Conservation (phyloP, 1,140 invertebrate genomes). For the Leucophenga varia region DNA sequence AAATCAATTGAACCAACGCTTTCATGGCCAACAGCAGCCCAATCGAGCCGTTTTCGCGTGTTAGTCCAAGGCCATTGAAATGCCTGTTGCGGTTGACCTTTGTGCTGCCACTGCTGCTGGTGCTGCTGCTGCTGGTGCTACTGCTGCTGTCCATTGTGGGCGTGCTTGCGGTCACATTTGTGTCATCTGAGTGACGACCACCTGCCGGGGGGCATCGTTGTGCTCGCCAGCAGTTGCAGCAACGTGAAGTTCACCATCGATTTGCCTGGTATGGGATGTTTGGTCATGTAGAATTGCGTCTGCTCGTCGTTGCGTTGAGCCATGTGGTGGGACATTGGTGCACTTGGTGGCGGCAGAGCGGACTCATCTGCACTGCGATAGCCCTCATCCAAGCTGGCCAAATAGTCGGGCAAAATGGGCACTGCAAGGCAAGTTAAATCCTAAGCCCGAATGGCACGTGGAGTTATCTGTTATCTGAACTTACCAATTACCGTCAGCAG, state of each 20-base stretch:
- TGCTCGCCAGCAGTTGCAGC: conserved; percentile 23
- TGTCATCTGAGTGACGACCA: conserved; percentile 29
- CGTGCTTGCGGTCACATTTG: conserved; percentile 26
- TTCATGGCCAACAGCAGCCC: conserved; percentile 84
- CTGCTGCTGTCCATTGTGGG: not conserved
- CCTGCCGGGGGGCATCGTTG: conserved; percentile 2
- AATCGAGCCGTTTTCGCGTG: conserved; percentile 71
- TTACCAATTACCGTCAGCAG: conserved; percentile 78
- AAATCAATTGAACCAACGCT: conserved; percentile 80
- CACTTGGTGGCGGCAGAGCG: conserved; percentile 10
- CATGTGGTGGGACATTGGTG: not conserved
- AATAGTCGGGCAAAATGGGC: conserved; percentile 82
- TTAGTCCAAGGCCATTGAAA: too few relatives aligned
- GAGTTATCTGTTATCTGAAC: conserved; percentile 35
- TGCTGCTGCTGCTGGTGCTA: conserved; percentile 11
- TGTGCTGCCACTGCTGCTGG: conserved; percentile 18
- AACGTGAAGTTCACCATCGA: conserved; percentile 53
- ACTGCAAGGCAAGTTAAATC: conserved; percentile 63
- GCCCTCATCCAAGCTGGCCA: conserved; percentile 61
- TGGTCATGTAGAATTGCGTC: conserved; percentile 31
- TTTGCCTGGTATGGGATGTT: conserved; percentile 59
- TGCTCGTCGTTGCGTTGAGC: too few relatives aligned
- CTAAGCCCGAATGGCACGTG: too few relatives aligned
- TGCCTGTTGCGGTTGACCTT: conserved; percentile 22
- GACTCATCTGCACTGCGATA: conserved; percentile 10